These are phyloP conservation scores for Gymnobelideus leadbeateri DNA, from an alignment of 2,113 vertebrate genomes.

Conservation along the genomic window DNA sequence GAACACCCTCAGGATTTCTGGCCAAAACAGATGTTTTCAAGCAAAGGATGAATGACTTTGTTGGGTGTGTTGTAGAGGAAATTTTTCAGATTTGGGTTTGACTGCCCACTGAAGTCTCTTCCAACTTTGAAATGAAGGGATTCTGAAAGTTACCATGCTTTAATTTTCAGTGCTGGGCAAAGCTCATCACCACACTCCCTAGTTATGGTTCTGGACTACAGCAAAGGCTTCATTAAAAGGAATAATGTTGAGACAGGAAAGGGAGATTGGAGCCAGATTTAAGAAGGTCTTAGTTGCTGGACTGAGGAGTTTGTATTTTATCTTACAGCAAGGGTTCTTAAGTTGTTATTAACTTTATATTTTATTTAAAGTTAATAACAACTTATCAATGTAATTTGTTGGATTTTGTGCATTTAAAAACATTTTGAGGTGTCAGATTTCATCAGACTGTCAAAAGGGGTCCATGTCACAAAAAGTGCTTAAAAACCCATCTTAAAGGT, in stretches of 20 bases:
- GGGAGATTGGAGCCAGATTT: not conserved
- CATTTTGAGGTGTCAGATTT: not conserved
- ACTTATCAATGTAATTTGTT: not conserved
- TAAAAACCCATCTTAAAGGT: not conserved
- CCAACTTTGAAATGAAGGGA: not conserved
- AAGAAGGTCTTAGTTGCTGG: not conserved
- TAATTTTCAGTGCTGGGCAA: too few species aligned
- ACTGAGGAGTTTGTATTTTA: not conserved
- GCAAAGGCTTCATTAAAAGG: not conserved
- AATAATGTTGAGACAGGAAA: not conserved
- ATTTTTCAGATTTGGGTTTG: not conserved
- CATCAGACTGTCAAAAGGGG: not conserved
- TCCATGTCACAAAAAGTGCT: not conserved
- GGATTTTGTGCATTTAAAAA: not conserved
- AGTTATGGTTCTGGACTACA: not conserved
- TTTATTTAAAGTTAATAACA: too few species aligned
- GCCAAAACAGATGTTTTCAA: too few species aligned
- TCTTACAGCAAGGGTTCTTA: not conserved
- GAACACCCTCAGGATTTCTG: too few species aligned
- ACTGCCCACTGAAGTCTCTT: not conserved
- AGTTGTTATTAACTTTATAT: too few species aligned
- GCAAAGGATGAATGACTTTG: too few species aligned
- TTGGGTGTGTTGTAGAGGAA: not conserved
- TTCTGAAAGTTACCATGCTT: not conserved
- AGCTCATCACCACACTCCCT: too few species aligned